Base-by-base conservation (phyloP, 2,888 invertebrate species). In the Lithophane socia region DNA sequence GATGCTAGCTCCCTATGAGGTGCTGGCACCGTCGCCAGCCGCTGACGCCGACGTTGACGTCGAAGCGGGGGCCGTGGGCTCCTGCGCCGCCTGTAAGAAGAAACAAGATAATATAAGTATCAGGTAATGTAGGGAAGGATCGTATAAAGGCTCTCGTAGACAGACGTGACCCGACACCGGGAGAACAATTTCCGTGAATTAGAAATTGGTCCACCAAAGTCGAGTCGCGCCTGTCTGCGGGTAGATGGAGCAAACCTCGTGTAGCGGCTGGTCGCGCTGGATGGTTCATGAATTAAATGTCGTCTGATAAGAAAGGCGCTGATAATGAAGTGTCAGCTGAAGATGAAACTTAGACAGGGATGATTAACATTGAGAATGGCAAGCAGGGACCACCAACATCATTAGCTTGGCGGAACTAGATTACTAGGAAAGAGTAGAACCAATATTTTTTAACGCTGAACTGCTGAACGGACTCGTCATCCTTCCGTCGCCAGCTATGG, bases 71-170 rank as follows among this genome's bases (percentile, higher is more conserved):
- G 94, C 94, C 90, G 94, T 91, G 92, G 93, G 92, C 85, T 93
- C 91, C 81, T 90, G 94, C 95, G 95, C 95, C 95, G 92, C 90
- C 96, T 96, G 96, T n/a, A 95, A 95, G 9, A 77, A 52, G 58
- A 85, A 76, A 86, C 77, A 85, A 76, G 79, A 58, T 60, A 37
- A 77, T 10, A 16, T 76, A 42, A 77, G 42, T 24, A 49, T 63
- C 21, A 49, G 12, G 7, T n/a, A 65, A 24, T 10, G 18, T 47
- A 9, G 8, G 21, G 13, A 18, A 49, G 24, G 18, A 29, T 65
- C 16, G 5, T 65, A 24, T 24, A 8, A 52, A 8, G 18, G 52
- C 52, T 7, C 7, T 29, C 29, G 29, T 1, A 52, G 16, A 52
- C 18, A 18, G 7, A 0, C 7, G 52, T 18, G 18, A 52, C 52